Evolutionary conservation across 2,797 vertebrate genomes (phyloP), one percentile per base, ranked within the genome.

Genomic region (Notolepis coatsorum): DNA sequence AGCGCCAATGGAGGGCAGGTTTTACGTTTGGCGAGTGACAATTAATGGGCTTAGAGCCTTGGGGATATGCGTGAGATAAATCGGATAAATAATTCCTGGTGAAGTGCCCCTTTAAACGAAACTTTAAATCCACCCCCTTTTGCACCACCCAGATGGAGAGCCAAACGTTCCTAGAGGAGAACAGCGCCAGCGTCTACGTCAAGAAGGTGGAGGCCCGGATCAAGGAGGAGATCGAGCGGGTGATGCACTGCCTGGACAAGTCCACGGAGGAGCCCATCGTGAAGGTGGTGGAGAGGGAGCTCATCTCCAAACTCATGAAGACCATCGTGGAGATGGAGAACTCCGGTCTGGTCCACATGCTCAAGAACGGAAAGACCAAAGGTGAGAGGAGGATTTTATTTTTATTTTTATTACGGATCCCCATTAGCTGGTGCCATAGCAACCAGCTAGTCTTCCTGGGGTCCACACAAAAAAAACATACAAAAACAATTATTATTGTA

Each of bases 301-400:
- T 99, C 38, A 99, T 99, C 82, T 98, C 96, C 35, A 99, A 99
- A 82, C 98, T 99, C 80, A 99, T 99, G 98, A 99, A 99, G 88
- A 98, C 97, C 55, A 99, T 99, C 53, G 97, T 99, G 80, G 98
- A 99, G 90, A 99, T 99, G 97, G 98, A 99, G 87, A 99, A 98
- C 86, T 99, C 97, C 17, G 97, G 98, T 5, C 92, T 99, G 17
- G 96, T 99, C 41, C 96, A 98, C 84, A 99, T 99, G 98, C 93
- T 99, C 42, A 99, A 98, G 89, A 98, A 99, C 48, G 95, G 96
- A 65, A 99, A 98, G 80, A 98, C 96, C 27, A 97, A 99, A 95
- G 98, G 98, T 99, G 65, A n/a, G n/a, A n/a, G n/a, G n/a, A n/a
- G n/a, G 17, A 9, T 15, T 13, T 28, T 1, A 7, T 18, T 41